Base-by-base conservation (phyloP, 53 echinoderm and acorn worm genomes). In the Luidia sarsii region DNA sequence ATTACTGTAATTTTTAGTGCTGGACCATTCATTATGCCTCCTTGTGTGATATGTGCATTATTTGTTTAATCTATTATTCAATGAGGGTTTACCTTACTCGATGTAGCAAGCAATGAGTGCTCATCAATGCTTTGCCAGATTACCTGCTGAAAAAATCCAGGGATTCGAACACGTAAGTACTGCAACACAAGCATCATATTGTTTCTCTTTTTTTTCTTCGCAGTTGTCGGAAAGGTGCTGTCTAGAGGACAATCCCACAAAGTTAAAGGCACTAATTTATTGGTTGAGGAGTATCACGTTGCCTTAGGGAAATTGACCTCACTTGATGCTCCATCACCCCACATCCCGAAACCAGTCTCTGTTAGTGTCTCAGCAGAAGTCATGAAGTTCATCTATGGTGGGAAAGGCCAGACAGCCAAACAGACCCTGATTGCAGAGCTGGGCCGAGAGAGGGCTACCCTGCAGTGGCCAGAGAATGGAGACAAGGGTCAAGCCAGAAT, bases 321-420 rank as follows among this genome's bases (percentile, higher is more conserved):
- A 0, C 23, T 48, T 24, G 87, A 86, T 25, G 87, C 21, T 31
- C 87, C 87, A 50, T 46, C 80, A 15, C 79, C 87, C 14, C 68
- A 48, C 18, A 45, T 86, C 50, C 87, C 87, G 20, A 80, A 86
- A 37, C 80, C 87, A 80, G 48, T 80, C 16, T 33, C 70, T 11
- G 35, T 68, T 8, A 13, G 32, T 7, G 80, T 80, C 24, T 20
- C 41, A 9, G 16, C 23, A 36, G 28, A 33, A 0, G n/a, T 86
- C 25, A 48, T 86, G 60, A 43, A 69, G 18, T 80, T 59, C 54
- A 48, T 86, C 45, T 61, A 31, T 41, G n/a, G n/a, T n/a, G 77
- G 61, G 34, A 77, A 60, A 37, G 77, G 77, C n/a, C 23, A 32
- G 39, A 57, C 32, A 9, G 8, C 59, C 16, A 82, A 57, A 28